These are phyloP conservation scores for Lasioglossum villosulum DNA, from an alignment of 2,888 invertebrate species.

Conservation along the genomic window DNA sequence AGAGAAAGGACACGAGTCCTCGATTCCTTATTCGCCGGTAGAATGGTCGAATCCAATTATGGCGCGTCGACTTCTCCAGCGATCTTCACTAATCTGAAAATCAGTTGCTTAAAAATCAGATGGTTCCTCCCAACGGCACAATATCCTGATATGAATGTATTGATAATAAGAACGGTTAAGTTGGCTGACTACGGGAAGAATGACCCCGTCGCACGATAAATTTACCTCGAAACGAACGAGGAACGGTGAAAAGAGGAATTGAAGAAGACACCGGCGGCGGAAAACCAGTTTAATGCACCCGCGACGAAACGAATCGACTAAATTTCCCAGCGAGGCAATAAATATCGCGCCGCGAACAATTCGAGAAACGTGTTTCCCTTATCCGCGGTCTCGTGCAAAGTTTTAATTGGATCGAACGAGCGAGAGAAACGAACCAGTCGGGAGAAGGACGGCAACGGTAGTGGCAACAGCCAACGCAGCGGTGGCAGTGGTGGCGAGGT, in stretches of 20 bases:
- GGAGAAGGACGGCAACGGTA: slow-evolving; percentile 24
- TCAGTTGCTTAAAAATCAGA: neutral
- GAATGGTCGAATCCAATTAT: neutral
- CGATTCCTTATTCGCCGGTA: neutral
- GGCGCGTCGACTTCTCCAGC: neutral
- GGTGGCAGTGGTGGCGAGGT: slow-evolving; percentile 30
- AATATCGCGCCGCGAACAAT: slow-evolving; percentile 48
- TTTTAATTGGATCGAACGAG: slow-evolving; percentile 57
- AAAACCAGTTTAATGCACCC: neutral
- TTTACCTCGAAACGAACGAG: neutral
- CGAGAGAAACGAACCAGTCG: slow-evolving; percentile 17
- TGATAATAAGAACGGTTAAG: neutral
- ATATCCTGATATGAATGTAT: neutral
- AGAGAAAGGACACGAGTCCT: neutral
- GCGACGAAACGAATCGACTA: slow-evolving; percentile 5
- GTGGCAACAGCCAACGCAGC: neutral
- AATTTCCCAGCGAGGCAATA: slow-evolving; percentile 32
- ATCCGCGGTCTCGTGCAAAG: slow-evolving; percentile 45
- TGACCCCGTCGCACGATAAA: neutral
- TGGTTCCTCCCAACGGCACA: neutral
- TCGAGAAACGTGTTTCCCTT: slow-evolving; percentile 51
- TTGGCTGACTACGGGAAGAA: neutral
- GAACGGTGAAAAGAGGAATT: neutral
- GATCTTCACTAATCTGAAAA: neutral
- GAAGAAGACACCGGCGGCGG: neutral